Evolutionary conservation across 1,140 invertebrate species (phyloP).

Genomic region (Hetaerina americana): DNA sequence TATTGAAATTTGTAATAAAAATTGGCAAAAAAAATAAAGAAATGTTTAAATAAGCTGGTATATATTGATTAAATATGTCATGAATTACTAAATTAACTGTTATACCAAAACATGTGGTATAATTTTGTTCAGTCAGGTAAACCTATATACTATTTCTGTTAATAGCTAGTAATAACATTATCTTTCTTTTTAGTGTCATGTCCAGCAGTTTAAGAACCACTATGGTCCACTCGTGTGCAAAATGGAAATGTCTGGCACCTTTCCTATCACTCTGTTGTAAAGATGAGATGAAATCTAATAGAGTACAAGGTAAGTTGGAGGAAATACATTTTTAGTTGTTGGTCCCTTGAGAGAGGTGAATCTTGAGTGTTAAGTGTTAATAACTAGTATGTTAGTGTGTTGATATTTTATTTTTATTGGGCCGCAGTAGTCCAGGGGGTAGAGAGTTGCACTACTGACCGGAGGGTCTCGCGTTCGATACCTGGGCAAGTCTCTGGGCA

Average conservation of each 20-base stretch:
- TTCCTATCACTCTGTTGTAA: not conserved
- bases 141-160: not conserved
- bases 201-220: not conserved
- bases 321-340: no score
- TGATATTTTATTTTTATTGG: no score
- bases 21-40: not conserved
- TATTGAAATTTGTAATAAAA: not conserved
- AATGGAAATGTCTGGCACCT: not conserved
- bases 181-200: not conserved
- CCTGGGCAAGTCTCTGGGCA: no score
- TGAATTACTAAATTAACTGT: not conserved
- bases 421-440: no score
- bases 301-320: not conserved
- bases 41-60: not conserved
- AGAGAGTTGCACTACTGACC: no score
- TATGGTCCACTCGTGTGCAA: not conserved
- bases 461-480: no score
- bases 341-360: no score
- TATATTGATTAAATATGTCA: not conserved
- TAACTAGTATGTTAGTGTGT: no score
- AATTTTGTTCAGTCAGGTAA: not conserved
- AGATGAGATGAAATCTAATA: not conserved
- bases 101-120: not conserved
- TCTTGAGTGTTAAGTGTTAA: no score
- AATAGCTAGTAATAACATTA: not conserved